phyloP scores from a whole-genome alignment of 2,113 vertebrate species.

The Raja brachyura region DNA sequence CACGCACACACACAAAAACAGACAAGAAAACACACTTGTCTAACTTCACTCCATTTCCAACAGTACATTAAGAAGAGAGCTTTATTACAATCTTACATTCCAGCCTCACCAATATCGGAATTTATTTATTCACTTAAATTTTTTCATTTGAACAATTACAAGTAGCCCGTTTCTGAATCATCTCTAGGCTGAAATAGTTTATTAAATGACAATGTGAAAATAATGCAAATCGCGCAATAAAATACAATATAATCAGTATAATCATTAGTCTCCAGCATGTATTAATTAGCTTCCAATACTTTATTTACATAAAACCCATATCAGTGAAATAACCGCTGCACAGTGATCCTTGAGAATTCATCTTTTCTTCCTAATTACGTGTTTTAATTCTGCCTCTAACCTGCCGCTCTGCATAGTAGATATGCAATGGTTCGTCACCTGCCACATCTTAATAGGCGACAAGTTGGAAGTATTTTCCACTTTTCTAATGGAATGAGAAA shows the following conservation, averaged over 20 bases:
- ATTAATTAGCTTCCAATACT: constrained; percentile 74
- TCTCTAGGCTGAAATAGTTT: constrained; percentile 82
- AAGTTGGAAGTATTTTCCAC: constrained; percentile 79
- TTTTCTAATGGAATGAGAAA: constrained; percentile 90
- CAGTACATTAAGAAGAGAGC: not conserved
- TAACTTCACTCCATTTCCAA: not conserved
- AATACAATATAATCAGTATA: constrained; percentile 84
- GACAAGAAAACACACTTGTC: not conserved
- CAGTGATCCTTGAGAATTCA: constrained; percentile 69
- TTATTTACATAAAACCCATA: constrained; percentile 89
- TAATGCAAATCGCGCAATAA: constrained; percentile 82
- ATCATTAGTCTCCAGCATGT: constrained; percentile 82
- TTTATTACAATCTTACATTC: not conserved
- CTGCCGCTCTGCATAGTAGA: not conserved
- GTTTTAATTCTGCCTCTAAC: constrained; percentile 56
- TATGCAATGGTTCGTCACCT: constrained; percentile 76
- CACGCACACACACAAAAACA: not conserved
- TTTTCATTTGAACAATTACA: constrained; percentile 65
- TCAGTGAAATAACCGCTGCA: constrained; percentile 77
- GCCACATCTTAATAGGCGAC: constrained; percentile 91
- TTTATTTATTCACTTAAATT: constrained; percentile 28
- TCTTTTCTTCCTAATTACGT: constrained; percentile 64
- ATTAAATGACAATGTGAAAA: constrained; percentile 87
- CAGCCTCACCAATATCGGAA: not conserved
- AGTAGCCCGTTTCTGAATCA: constrained; percentile 80